Evolutionary conservation across 2,797 vertebrate genomes (phyloP).

Genomic region (Takifugu ocellatus): DNA sequence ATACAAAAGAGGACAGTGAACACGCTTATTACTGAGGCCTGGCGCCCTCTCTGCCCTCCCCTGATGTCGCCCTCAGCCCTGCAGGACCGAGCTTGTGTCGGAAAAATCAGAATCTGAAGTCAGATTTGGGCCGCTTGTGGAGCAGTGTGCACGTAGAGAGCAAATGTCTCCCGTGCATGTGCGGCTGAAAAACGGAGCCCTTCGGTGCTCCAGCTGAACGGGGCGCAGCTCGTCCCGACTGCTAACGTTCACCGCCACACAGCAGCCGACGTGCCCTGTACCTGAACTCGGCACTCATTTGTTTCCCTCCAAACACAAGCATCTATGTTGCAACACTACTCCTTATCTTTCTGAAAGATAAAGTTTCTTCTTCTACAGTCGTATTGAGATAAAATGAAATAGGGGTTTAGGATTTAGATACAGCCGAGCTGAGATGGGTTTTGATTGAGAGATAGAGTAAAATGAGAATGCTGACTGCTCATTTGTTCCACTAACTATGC

Average conservation of each 20-base stretch:
- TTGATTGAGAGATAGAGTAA: conserved; percentile 36
- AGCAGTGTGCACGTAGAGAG: too few relatives aligned
- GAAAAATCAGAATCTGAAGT: too few relatives aligned
- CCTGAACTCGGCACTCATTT: conserved; percentile 48
- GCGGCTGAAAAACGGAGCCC: conserved; percentile 25
- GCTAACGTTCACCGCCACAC: conserved; percentile 35
- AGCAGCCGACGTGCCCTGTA: conserved; percentile 34
- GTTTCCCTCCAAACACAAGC: conserved; percentile 20
- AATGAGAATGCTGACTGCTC: conserved; percentile 35
- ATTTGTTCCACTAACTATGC: conserved; percentile 40
- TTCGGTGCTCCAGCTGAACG: conserved; percentile 29
- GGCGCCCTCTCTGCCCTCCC: too few relatives aligned
- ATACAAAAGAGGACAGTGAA: too few relatives aligned
- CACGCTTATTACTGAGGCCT: too few relatives aligned
- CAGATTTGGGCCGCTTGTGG: too few relatives aligned
- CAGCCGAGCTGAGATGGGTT: conserved; percentile 11
- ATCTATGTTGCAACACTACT: conserved; percentile 13
- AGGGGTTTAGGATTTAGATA: conserved; percentile 10
- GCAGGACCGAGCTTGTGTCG: too few relatives aligned
- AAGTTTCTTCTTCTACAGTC: conserved; percentile 6
- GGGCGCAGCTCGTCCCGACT: conserved; percentile 37
- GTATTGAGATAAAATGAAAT: conserved; percentile 15
- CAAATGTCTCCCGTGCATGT: conserved; percentile 2
- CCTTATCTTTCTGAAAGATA: background rate
- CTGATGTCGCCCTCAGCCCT: too few relatives aligned